These are phyloP conservation scores for Geopemphigus sp. DNA, from an alignment of 1,140 invertebrate genomes.

Conservation along the genomic window DNA sequence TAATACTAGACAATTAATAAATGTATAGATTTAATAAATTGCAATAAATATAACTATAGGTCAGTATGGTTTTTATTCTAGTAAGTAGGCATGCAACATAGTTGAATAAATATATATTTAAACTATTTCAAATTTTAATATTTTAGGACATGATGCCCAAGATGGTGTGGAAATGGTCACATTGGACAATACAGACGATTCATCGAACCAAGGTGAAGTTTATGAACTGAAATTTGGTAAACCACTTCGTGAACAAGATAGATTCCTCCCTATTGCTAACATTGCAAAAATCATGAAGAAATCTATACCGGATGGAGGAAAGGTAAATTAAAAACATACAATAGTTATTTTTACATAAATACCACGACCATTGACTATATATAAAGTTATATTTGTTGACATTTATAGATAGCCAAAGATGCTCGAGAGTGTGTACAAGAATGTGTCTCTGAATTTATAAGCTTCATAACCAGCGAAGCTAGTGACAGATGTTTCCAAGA, in stretches of 20 bases:
- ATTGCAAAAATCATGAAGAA: constrained; percentile 99
- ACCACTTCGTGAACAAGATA: constrained; percentile 82
- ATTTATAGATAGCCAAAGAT: constrained; percentile 91
- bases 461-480: constrained; percentile 98
- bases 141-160: constrained; percentile 37
- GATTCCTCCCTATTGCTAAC: constrained; percentile 97
- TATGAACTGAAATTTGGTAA: constrained; percentile 56
- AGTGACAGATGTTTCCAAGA: constrained; percentile 95
- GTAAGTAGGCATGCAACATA: constrained; percentile 1
- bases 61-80: not conserved
- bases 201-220: constrained; percentile 61
- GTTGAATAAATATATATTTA: constrained; percentile 40
- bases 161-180: constrained; percentile 53
- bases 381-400: not conserved
- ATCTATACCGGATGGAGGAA: constrained; percentile 92
- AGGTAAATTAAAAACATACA: constrained; percentile 60
- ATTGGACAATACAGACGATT: constrained; percentile 71
- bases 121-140: constrained; percentile 7
- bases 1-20: too few species aligned
- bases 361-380: not conserved
- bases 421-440: constrained; percentile 99
- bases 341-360: too few species aligned
- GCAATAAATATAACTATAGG: not conserved
- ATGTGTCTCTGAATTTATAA: constrained; percentile 99
- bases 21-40: not conserved